Evolutionary conservation across 2,797 vertebrate genomes (phyloP), one percentile per base, ranked within the genome.

Genomic region (Brotula barbata): DNA sequence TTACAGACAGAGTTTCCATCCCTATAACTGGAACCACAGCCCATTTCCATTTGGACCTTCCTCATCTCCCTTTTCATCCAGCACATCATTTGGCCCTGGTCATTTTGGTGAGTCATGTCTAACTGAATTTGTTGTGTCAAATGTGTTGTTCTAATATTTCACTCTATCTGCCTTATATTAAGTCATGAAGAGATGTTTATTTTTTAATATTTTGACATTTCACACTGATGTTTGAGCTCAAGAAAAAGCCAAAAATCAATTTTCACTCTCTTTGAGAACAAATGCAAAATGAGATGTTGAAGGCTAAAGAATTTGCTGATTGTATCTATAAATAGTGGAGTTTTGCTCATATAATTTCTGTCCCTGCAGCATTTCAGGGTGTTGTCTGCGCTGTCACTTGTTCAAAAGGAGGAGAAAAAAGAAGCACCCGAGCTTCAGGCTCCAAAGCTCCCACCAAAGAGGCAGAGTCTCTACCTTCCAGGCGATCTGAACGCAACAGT

Each of bases 381-480:
- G 93, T 91, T 53, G 92, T 87, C 63, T 95, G 91, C 63, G 92
- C 92, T 45, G 86, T 96, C 82, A 92, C 93, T 0, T 94, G 93
- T 85, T 89, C 94, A 20, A 95, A 95, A 88, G 96, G 96, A 77
- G 95, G 93, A 58, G 95, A 95, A 70, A 97, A 95, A 74, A 92
- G 95, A 55, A 91, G 93, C 45, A 82, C 90, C 42, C 88, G 93
- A 47, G 91, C 92, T 39, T 92, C 96, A 31, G 91, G 90, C 36
- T 89, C 92, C 67, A 94, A 93, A 91, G 92, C 92, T 71, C 85
- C 91, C 65, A 90, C 92, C 79, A 94, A 93, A 82, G 94, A 94
- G 75, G 67, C 87, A 0, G 84, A 92, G 75, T 80, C 88, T 63
- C 41, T 91, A 48, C 87, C 91, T 22, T 85, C 94, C 60, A 91